phyloP scores from a whole-genome alignment of 2,113 vertebrate species.

The Platichthys flesus region DNA sequence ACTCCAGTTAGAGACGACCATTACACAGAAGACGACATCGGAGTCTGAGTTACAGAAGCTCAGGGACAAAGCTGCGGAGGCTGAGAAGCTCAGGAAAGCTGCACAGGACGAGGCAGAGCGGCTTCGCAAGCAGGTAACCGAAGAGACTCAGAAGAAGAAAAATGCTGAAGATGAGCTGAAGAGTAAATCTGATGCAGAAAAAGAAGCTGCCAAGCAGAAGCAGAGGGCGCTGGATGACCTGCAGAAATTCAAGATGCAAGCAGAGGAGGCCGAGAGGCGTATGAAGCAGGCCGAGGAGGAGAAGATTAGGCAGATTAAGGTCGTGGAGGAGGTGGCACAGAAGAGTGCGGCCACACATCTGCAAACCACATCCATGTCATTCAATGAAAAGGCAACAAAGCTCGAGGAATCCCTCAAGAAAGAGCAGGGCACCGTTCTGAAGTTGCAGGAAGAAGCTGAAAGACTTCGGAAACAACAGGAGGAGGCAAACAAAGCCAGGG shows the following conservation, averaged over 20 bases:
- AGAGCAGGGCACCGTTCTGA: conserved; percentile 88
- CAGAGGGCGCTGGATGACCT: conserved; percentile 90
- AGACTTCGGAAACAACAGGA: conserved; percentile 87
- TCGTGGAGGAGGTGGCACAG: conserved; percentile 89
- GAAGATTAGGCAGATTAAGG: conserved; percentile 89
- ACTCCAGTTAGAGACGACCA: conserved; percentile 88
- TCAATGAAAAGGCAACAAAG: conserved; percentile 85
- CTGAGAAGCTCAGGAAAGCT: conserved; percentile 87
- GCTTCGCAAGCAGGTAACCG: conserved; percentile 90
- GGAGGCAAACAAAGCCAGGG: conserved; percentile 87
- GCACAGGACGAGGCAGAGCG: conserved; percentile 94
- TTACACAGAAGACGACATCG: conserved; percentile 85
- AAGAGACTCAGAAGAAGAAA: conserved; percentile 93
- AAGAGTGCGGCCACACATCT: conserved; percentile 85
- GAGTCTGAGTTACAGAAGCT: conserved; percentile 88
- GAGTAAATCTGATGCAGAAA: conserved; percentile 89
- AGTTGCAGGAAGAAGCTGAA: conserved; percentile 91
- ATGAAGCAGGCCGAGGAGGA: conserved; percentile 92
- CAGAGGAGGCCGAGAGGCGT: conserved; percentile 90
- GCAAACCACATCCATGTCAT: conserved; percentile 86
- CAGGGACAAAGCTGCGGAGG: conserved; percentile 84
- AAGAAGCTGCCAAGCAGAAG: conserved; percentile 91
- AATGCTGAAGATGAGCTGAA: conserved; percentile 93
- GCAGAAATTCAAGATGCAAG: conserved; percentile 89
- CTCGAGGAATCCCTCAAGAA: conserved; percentile 91